Evolutionary conservation across 2,888 invertebrate genomes (phyloP), one percentile per base, ranked within the genome.

Genomic region (Drosophila greeni): DNA sequence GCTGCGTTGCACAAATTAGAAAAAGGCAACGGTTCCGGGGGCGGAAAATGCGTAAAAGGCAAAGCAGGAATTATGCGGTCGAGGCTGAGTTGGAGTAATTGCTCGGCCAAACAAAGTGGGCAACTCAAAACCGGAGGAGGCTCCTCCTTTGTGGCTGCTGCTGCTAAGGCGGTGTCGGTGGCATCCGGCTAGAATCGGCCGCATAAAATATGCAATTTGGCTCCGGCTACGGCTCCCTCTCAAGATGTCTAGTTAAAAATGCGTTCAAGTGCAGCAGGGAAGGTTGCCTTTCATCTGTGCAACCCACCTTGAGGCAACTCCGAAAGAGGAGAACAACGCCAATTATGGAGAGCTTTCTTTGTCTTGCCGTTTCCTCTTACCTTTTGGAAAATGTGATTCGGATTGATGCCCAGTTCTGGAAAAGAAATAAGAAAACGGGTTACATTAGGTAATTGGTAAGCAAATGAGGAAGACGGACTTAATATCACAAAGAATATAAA

Each of bases 321-420:
- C 26, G 31, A 37, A 34, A n/a, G 49, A 33, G 55, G 26, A 39
- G 36, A 18, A 49, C 37, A 18, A 45, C 37, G 43, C 40, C 45
- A 48, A 55, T 47, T 43, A 56, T 20, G 34, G 36, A 54, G 11
- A 23, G 34, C 16, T 9, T 20, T 16, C 29, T 43, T 55, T 59
- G 18, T 43, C 66, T 48, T 20, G 31, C 5, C 8, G 23, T 34
- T 43, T 31, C 14, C 36, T 67, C 85, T 85, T 82, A 89, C 89
- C 89, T 93, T 93, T 85, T 92, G 92, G 62, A 91, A 87, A 62
- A 93, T 93, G 84, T 93, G 93, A 84, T 92, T 91, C 74, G 93
- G 92, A 87, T 93, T 93, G 69, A 93, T 92, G 24, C 93, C 93
- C 49, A 93, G 87, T 78, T 93, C 93, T 89, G 77, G 6, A 84